Base-by-base conservation (phyloP, 2,113 vertebrate species). In the Gambusia holbrooki region DNA sequence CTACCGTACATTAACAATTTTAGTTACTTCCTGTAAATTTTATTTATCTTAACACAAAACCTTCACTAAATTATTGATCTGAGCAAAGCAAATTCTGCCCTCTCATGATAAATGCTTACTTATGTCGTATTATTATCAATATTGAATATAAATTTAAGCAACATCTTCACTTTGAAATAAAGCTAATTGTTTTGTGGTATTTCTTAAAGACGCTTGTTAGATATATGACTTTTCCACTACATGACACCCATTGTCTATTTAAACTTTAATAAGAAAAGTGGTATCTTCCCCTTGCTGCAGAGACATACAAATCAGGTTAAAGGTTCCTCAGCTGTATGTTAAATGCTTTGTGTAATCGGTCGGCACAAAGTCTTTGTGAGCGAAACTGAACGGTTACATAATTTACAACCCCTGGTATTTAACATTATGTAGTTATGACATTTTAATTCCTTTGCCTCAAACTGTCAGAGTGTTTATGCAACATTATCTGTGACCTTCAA, bases 311-410 rank as follows among this genome's bases (percentile, higher is more conserved):
- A 63, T 69, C 66, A 72, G 68, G 67, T 30, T 22, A 71, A 75
- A 70, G 74, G 69, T 45, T 69, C 75, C 2, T 19, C 8, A 29
- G 42, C 37, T 64, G 22, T 27, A 37, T 71, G 27, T 71, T 33
- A 69, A 60, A 71, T 62, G 22, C 25, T 37, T 25, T 48, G 14
- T 33, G 64, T 37, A 76, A 82, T 74, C 68, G 71, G 15, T 17
- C 0, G 1, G 77, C 27, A 79, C 67, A 84, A 80, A 81, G 82
- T 85, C 54, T 75, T 33, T 63, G 48, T 32, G 45, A 32, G 30
- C 17, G 4, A 66, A 54, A 58, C 42, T 72, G 77, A 19, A 64
- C 58, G 77, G 51, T 90, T 74, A 65, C 60, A 27, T 78, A 37
- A 73, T 71, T 28, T 19, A 64, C 68, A 58, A 35, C 62, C 0